A percentile compares a stretch with the other conserved stretches of the same genome.
Evolutionary conservation across 2,888 invertebrate genomes (phyloP).

Genomic region (Dicranocentrus wangi): DNA sequence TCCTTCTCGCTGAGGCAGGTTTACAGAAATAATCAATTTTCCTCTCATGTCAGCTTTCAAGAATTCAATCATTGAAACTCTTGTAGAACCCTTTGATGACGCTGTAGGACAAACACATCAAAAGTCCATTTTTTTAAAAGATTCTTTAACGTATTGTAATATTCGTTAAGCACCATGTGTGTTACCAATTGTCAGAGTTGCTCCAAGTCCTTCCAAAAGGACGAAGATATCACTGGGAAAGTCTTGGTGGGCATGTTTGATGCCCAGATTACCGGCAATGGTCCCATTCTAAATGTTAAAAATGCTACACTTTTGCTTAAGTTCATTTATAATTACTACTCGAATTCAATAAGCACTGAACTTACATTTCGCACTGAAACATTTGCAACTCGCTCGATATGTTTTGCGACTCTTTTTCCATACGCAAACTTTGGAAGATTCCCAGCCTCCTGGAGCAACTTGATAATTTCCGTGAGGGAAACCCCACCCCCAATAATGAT

Average conservation of each 20-base stretch:
- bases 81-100: not conserved
- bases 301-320: not conserved
- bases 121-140: not conserved
- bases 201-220: slow-evolving; percentile 76
- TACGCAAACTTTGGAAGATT: slow-evolving; percentile 77
- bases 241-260: slow-evolving; percentile 81
- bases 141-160: not conserved
- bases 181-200: slow-evolving; percentile 73
- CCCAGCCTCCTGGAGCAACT: slow-evolving; percentile 75
- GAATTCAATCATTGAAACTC: slow-evolving; percentile 54
- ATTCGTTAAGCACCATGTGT: not conserved
- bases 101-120: not conserved
- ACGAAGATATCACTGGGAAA: slow-evolving; percentile 84
- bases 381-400: slow-evolving; percentile 81
- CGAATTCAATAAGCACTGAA: not conserved
- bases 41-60: slow-evolving; percentile 59
- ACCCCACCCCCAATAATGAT: slow-evolving; percentile 78
- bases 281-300: slow-evolving; percentile 76
- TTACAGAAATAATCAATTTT: slow-evolving; percentile 58
- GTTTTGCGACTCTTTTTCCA: slow-evolving; percentile 82
- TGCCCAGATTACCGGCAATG: slow-evolving; percentile 82
- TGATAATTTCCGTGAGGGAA: slow-evolving; percentile 78
- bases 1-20: slow-evolving; percentile 57
- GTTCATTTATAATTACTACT: not conserved
- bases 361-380: slow-evolving; percentile 77